phyloP scores from a whole-genome alignment of 1,140 invertebrate species.

The Melipona quadrifasciata region DNA sequence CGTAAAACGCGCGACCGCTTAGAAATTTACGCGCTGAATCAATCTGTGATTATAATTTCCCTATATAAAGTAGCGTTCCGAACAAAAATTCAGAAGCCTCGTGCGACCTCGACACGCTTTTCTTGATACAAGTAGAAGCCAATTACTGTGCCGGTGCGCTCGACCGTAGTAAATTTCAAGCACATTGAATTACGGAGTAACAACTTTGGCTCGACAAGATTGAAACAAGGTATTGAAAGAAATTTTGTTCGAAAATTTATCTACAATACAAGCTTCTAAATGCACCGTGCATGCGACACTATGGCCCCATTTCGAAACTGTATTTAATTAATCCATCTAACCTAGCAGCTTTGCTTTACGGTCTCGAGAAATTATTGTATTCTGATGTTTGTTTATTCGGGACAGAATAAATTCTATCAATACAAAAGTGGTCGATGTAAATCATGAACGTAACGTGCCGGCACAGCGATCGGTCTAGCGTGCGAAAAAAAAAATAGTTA shows the following conservation, averaged over 20 bases:
- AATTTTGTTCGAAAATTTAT: neutral
- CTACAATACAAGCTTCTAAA: neutral
- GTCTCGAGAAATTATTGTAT: neutral
- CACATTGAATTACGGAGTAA: neutral
- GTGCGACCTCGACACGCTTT: slow-evolving; percentile 68
- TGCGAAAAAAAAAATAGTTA: slow-evolving; percentile 64
- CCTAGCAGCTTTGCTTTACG: neutral
- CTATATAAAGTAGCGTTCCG: slow-evolving; percentile 58
- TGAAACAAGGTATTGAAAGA: neutral
- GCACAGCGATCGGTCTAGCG: slow-evolving; percentile 54
- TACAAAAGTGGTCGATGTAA: slow-evolving; percentile 1
- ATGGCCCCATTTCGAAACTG: neutral
- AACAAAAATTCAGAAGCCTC: slow-evolving; percentile 65
- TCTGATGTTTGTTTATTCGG: slow-evolving; percentile 1
- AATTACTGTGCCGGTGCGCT: slow-evolving; percentile 61
- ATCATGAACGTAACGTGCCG: slow-evolving; percentile 11
- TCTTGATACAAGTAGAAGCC: slow-evolving; percentile 58
- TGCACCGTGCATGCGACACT: neutral
- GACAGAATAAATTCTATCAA: slow-evolving; percentile 4
- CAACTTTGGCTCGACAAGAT: neutral
- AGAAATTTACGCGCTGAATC: slow-evolving; percentile 54
- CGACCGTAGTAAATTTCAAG: slow-evolving; percentile 24
- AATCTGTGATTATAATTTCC: slow-evolving; percentile 73
- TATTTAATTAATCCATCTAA: neutral
- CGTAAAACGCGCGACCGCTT: slow-evolving; percentile 3